A percentile compares a stretch with the other conserved stretches of the same genome.
These are phyloP conservation scores for Trididemnum nubilum DNA, from an alignment of 23 tunicate genomes.

Conservation along the genomic window DNA sequence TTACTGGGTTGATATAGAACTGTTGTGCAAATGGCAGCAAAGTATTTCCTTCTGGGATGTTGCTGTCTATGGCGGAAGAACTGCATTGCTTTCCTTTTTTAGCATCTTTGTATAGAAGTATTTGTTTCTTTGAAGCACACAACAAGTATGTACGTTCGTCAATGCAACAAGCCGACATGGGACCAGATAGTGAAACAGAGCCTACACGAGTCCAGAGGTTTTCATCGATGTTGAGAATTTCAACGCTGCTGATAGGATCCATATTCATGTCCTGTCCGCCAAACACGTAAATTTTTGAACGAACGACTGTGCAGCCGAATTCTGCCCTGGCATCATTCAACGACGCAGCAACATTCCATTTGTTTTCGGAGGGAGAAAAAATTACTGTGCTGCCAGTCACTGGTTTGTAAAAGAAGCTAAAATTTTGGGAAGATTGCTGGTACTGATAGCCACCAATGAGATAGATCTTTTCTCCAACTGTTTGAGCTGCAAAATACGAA, in stretches of 20 bases:
- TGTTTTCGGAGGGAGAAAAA: not conserved
- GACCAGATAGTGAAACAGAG: not conserved
- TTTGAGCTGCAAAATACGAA: slow-evolving; percentile 1
- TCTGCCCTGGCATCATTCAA: not conserved
- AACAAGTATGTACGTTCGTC: too few species aligned
- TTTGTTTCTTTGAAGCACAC: too few species aligned
- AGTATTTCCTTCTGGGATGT: too few species aligned
- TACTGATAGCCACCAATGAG: too few species aligned
- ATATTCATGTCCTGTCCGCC: not conserved
- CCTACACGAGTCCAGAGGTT: not conserved
- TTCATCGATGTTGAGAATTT: not conserved
- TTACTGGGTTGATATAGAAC: too few species aligned
- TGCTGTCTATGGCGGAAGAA: too few species aligned
- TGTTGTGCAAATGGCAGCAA: too few species aligned
- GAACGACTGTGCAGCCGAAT: not conserved
- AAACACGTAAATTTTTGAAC: not conserved
- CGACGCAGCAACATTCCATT: not conserved
- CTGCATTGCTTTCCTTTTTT: too few species aligned
- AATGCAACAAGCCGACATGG: not conserved
- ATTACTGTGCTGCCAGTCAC: not conserved
- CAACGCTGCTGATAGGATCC: not conserved
- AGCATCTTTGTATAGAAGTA: too few species aligned
- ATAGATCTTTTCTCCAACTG: not conserved
- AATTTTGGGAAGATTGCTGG: too few species aligned
- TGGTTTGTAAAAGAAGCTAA: not conserved